Evolutionary conservation across 30 jellyfish, hydroid and myxozoan species (phyloP).

Genomic region (Mastigias papua): DNA sequence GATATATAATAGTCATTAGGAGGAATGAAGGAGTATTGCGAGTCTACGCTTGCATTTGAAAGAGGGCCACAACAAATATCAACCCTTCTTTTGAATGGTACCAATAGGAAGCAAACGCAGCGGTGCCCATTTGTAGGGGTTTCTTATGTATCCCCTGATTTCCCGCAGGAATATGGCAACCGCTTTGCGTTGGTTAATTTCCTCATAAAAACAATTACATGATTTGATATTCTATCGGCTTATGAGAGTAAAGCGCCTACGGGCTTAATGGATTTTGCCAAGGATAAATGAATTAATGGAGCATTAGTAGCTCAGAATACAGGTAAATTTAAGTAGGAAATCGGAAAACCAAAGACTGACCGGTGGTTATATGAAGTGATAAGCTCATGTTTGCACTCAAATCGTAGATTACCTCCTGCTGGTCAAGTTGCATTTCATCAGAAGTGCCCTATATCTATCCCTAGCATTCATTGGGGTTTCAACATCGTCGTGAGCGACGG

Average conservation of each 20-base stretch:
- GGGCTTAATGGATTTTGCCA: not conserved
- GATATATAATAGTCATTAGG: too few species aligned
- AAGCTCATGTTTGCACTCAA: not conserved
- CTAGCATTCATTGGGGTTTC: too few species aligned
- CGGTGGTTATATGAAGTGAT: not conserved
- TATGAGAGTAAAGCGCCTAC: constrained; percentile 16
- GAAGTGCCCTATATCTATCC: not conserved
- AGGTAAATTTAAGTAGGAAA: constrained; percentile 7
- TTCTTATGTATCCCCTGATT: not conserved
- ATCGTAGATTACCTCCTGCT: not conserved
- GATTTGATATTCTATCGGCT: constrained; percentile 11
- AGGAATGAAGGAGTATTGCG: too few species aligned
- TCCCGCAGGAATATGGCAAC: not conserved
- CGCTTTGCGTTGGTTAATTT: not conserved
- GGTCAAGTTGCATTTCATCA: not conserved
- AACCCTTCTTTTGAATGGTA: too few species aligned
- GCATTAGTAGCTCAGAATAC: not conserved
- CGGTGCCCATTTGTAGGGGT: too few species aligned
- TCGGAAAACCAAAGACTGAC: not conserved
- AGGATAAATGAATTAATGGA: not conserved
- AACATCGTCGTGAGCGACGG: too few species aligned
- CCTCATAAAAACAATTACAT: not conserved
- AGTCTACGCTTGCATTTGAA: too few species aligned
- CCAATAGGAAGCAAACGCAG: too few species aligned
- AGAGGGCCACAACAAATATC: too few species aligned